A percentile compares a stretch with the other conserved stretches of the same genome.
phyloP scores from a whole-genome alignment of 2,113 vertebrate species.

The Etheostoma cragini region DNA sequence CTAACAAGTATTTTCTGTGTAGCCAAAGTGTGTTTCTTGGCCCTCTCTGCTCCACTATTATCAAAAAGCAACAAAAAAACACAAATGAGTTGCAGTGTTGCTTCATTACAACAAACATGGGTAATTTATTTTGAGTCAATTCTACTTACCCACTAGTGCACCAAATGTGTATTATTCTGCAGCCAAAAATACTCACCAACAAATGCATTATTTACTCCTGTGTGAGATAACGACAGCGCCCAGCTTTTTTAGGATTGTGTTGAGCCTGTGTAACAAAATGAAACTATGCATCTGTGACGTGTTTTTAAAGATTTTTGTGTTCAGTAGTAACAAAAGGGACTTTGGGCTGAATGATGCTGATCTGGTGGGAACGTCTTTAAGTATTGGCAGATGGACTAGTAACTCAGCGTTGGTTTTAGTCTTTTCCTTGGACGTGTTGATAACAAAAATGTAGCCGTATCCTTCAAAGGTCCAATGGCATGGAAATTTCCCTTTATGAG shows the following conservation, averaged over 20 bases:
- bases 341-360: not conserved
- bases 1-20: not conserved
- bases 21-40: not conserved
- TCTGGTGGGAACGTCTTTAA: not conserved
- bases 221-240: not conserved
- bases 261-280: not conserved
- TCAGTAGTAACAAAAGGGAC: not conserved
- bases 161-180: not conserved
- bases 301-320: not conserved
- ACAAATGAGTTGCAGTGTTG: not conserved
- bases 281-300: not conserved
- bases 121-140: not conserved
- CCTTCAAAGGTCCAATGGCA: not conserved
- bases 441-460: not conserved
- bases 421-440: not conserved
- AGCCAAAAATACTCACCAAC: not conserved
- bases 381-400: not conserved
- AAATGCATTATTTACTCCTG: not conserved
- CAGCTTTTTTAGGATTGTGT: not conserved
- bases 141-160: not conserved
- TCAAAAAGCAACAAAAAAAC: not conserved
- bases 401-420: not conserved
- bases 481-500: too few relatives aligned
- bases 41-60: not conserved
- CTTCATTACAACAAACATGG: not conserved